Base-by-base conservation (phyloP, 1,140 invertebrate species). In the Drosophila nebulosa region DNA sequence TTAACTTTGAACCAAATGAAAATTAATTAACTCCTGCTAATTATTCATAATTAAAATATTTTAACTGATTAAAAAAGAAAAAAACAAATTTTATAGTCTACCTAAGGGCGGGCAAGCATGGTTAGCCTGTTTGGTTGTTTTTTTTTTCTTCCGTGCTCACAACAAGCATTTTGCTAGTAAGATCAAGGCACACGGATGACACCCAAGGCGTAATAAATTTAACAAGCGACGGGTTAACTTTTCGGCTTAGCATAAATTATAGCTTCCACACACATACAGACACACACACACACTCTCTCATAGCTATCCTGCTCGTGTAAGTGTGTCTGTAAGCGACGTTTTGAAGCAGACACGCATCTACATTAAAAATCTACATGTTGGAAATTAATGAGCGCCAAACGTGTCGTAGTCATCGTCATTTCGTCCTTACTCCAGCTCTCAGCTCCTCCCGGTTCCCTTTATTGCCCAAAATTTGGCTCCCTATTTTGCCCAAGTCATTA, bases 321-420 rank as follows among this genome's bases (percentile, higher is more conserved):
- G 30, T 50, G 16, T 46, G 16, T 59, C 24, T 70, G 57, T 63
- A 27, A 46, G 39, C 39, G 27, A 52, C 24, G 35, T 22, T 24
- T 14, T 52, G 50, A 50, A 26, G 39, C 79, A 74, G 62, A 62
- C 69, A 77, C 78, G 69, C 74, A 78, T 74, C 81, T 80, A 86
- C 81, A 85, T 86, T 86, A 85, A 86, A 85, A 85, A 85, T 74
- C 70, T 77, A 76, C 80, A 85, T 69, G 80, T 62, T 77, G 80
- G 68, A 86, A 85, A 86, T 85, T 85, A 85, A 85, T 86, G 80
- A 70, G 74, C 66, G 53, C 67, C 74, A 74, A 85, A 69, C 78
- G 80, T 86, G 80, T 60, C 69, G 56, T 39, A 55, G 39, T 12
- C 53, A 35, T 36, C 18, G 55, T 57, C 51, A 46, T 51, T 14